Conservation (phyloP, 2,113 vertebrate species). For the Emberiza fucata region DNA sequence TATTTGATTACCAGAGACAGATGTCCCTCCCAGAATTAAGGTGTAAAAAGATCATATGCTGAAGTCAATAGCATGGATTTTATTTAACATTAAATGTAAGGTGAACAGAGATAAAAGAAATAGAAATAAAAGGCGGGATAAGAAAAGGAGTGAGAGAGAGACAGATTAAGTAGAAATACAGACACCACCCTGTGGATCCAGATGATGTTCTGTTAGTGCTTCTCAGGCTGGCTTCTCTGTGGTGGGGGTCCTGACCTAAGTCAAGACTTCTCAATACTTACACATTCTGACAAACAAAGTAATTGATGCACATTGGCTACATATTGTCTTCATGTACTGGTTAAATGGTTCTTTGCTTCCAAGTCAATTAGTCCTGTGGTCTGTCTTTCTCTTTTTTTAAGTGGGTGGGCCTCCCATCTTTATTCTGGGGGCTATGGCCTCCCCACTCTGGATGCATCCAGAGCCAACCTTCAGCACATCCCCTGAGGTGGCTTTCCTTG, state of each 20-base stretch:
- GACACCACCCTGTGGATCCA: neutral
- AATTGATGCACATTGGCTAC: neutral
- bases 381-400: neutral
- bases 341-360: neutral
- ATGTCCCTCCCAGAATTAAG: neutral
- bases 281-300: neutral
- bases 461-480: neutral
- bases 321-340: neutral
- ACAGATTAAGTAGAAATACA: neutral
- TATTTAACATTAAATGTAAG: neutral
- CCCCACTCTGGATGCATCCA: accelerated
- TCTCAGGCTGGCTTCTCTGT: neutral
- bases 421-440: neutral
- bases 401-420: neutral
- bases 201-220: neutral
- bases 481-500: neutral
- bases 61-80: neutral
- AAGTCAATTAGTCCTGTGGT: neutral
- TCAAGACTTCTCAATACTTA: neutral
- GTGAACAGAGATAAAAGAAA: neutral
- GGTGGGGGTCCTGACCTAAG: accelerated
- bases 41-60: neutral
- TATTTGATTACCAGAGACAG: neutral
- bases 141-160: too few relatives aligned
- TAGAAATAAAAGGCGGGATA: neutral